These are phyloP conservation scores for Agriotes lineatus DNA, from an alignment of 2,888 invertebrate genomes.

Conservation along the genomic window DNA sequence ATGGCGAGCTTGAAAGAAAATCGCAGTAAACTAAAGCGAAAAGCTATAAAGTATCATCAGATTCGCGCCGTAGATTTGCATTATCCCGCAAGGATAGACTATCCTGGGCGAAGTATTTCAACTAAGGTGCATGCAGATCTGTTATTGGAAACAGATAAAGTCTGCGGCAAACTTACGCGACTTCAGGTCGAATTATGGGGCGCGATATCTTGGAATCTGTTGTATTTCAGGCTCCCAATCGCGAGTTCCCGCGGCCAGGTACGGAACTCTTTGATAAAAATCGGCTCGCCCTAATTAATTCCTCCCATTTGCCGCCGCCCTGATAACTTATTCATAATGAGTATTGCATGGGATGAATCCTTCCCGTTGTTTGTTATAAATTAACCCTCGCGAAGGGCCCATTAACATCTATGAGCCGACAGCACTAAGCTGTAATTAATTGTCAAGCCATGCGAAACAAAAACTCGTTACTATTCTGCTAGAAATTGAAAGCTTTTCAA, in stretches of 20 bases:
- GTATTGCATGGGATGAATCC: constrained; percentile 13
- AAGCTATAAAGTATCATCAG: constrained; percentile 20
- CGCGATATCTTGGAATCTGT: constrained; percentile 23
- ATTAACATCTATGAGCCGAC: constrained; percentile 14
- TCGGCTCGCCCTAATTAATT: neutral
- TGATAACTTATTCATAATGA: constrained; percentile 18
- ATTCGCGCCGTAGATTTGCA: constrained; percentile 21
- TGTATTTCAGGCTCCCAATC: constrained; percentile 1
- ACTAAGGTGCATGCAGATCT: constrained; percentile 34
- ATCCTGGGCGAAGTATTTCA: constrained; percentile 33
- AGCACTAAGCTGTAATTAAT: constrained; percentile 36
- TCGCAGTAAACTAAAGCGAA: neutral
- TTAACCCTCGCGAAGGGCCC: constrained; percentile 5
- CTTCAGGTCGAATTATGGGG: constrained; percentile 17
- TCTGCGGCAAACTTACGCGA: constrained; percentile 17
- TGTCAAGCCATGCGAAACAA: constrained; percentile 16
- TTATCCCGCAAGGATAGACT: constrained; percentile 32
- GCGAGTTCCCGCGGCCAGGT: too few relatives aligned
- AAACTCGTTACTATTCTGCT: constrained; percentile 23
- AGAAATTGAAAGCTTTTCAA: constrained; percentile 23
- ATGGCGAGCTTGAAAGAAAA: too few relatives aligned
- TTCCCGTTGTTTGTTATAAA: constrained; percentile 21
- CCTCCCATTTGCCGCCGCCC: neutral
- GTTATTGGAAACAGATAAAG: constrained; percentile 43
- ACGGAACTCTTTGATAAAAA: too few relatives aligned